These are phyloP conservation scores for Aurelia aurita complex sp. Pacific DNA, from an alignment of 30 jellyfish, hydroid and myxozoan genomes.

Conservation along the genomic window DNA sequence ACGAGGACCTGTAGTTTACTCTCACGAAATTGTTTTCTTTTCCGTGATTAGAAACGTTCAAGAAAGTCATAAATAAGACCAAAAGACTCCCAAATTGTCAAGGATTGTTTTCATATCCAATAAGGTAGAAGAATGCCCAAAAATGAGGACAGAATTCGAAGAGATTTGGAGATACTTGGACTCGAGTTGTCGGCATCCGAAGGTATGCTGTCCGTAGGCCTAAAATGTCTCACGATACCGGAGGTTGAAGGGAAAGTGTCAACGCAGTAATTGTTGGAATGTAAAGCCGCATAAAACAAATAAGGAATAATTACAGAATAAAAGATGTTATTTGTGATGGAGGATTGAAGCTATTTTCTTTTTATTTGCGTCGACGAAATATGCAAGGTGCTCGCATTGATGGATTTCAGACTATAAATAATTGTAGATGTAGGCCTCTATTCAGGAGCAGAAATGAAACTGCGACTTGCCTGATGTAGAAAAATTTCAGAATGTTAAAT, in stretches of 20 bases:
- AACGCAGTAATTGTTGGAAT: neutral
- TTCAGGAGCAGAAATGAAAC: too few relatives aligned
- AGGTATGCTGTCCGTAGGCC: conserved; percentile 36
- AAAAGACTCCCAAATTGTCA: neutral
- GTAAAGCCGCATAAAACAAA: too few relatives aligned
- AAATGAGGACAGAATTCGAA: conserved; percentile 63
- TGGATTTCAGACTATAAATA: neutral
- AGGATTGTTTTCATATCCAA: neutral
- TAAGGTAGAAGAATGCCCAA: conserved; percentile 47
- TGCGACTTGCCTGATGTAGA: too few relatives aligned
- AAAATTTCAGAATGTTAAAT: too few relatives aligned
- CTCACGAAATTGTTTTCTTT: neutral
- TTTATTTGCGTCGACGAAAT: neutral
- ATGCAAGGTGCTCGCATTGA: too few relatives aligned
- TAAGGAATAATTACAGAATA: too few relatives aligned
- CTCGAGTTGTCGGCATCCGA: conserved; percentile 73
- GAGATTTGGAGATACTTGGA: conserved; percentile 75
- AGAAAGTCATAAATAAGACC: too few relatives aligned
- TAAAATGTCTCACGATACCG: neutral
- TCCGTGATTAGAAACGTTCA: too few relatives aligned
- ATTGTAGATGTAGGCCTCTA: too few relatives aligned
- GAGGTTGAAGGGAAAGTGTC: neutral
- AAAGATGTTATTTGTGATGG: too few relatives aligned
- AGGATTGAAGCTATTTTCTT: neutral
- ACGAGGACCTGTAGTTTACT: conserved; percentile 2